Percentiles rank a stretch among this genome's conserved stretches.
Conservation (phyloP, 2,113 vertebrate genomes). For the Microcebus ravelobensis region DNA sequence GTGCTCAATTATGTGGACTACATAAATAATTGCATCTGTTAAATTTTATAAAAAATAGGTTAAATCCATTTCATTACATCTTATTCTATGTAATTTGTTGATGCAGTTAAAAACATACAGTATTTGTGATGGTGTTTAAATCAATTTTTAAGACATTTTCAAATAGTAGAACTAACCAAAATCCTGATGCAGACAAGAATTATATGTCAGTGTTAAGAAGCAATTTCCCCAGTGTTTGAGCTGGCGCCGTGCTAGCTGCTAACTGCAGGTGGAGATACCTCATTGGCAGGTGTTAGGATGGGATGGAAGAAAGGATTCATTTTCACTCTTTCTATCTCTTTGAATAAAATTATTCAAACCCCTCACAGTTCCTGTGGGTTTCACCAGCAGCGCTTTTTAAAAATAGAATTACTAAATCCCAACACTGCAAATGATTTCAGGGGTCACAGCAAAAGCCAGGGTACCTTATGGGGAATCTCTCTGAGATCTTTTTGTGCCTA, state of each 20-base stretch:
- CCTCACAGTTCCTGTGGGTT: neutral
- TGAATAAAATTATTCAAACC: slow-evolving; percentile 67
- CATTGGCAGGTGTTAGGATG: slow-evolving; percentile 32
- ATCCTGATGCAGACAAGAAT: slow-evolving; percentile 6
- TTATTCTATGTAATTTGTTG: neutral
- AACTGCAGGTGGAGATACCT: neutral
- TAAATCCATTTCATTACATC: neutral
- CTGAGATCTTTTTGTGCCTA: neutral
- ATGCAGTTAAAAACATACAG: neutral
- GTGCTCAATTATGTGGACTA: neutral
- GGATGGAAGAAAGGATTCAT: slow-evolving; percentile 53
- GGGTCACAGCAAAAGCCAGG: slow-evolving; percentile 30
- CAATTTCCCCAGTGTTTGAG: slow-evolving; percentile 6
- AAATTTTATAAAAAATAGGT: slow-evolving; percentile 12
- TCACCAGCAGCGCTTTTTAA: slow-evolving; percentile 37
- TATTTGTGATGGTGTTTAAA: neutral
- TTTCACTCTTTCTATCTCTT: slow-evolving; percentile 57
- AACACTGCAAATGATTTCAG: slow-evolving; percentile 51
- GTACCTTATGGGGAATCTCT: slow-evolving; percentile 8
- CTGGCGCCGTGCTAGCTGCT: neutral
- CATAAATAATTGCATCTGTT: neutral
- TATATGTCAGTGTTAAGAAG: neutral
- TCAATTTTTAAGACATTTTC: neutral
- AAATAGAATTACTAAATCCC: slow-evolving; percentile 64
- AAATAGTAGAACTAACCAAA: neutral